phyloP scores from a whole-genome alignment of 2,113 vertebrate genomes.

The Thamnaconus septentrionalis region DNA sequence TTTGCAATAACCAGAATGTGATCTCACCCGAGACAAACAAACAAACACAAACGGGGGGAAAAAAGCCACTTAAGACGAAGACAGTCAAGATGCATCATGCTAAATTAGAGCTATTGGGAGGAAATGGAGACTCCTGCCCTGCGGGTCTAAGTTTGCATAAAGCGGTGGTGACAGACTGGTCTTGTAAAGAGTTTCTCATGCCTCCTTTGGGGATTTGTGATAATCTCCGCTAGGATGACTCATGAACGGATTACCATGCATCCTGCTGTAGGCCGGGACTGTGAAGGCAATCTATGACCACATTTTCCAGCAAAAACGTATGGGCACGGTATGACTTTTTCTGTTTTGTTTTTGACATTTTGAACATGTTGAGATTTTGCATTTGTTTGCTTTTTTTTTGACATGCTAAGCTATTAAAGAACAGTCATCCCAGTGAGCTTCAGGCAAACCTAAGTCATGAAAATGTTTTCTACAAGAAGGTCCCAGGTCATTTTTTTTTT shows the following conservation, averaged over 20 bases:
- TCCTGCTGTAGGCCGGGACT: slow-evolving; percentile 62
- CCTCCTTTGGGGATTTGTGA: slow-evolving; percentile 68
- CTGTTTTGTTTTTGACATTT: no score
- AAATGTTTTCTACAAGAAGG: no score
- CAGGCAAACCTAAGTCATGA: no score
- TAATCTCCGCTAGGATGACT: slow-evolving; percentile 71
- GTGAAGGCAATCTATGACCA: slow-evolving; percentile 58
- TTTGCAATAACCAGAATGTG: not conserved
- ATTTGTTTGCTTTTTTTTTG: no score
- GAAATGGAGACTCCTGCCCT: slow-evolving; percentile 39
- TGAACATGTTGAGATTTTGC: no score
- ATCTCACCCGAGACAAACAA: not conserved
- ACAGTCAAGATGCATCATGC: slow-evolving; percentile 24
- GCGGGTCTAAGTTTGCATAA: slow-evolving; percentile 56
- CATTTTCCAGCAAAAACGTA: slow-evolving; percentile 34
- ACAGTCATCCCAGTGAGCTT: no score
- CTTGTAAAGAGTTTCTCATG: slow-evolving; percentile 64
- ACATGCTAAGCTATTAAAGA: no score
- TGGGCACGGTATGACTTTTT: slow-evolving; percentile 43
- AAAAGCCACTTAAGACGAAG: not conserved
- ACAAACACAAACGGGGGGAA: not conserved
- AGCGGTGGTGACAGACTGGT: slow-evolving; percentile 62
- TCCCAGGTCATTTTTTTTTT: no score
- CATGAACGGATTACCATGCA: slow-evolving; percentile 65
- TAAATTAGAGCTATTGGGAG: slow-evolving; percentile 32